Conservation (phyloP, 1,140 invertebrate genomes). For the Adelges cooleyi region DNA sequence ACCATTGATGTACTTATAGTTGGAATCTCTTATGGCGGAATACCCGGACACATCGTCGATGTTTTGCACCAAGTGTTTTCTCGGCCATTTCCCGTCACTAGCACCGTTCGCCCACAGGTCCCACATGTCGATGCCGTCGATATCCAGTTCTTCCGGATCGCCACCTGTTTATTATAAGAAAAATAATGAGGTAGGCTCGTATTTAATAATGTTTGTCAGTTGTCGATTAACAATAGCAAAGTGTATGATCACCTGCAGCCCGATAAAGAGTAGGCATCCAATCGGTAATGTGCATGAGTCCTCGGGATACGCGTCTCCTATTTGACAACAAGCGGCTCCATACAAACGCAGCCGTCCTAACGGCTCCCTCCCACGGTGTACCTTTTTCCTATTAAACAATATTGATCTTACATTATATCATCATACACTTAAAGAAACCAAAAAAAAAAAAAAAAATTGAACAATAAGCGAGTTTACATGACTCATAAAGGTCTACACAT, state of each 20-base stretch:
- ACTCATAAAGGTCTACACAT: not conserved
- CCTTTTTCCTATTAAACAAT: constrained; percentile 22
- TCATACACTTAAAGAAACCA: not conserved
- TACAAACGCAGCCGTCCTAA: constrained; percentile 49
- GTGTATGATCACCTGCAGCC: constrained; percentile 40
- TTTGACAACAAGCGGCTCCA: constrained; percentile 44
- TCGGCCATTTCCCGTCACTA: constrained; percentile 40
- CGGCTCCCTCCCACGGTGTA: constrained; percentile 50
- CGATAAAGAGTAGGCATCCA: constrained; percentile 57
- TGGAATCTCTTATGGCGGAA: not conserved
- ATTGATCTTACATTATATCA: not conserved
- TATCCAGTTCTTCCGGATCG: constrained; percentile 34
- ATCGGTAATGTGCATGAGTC: constrained; percentile 58
- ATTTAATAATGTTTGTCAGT: no score
- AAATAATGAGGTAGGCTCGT: no score
- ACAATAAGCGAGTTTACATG: not conserved
- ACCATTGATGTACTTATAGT: constrained; percentile 9
- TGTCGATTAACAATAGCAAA: no score
- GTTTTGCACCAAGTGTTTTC: constrained; percentile 57
- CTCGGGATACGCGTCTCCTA: constrained; percentile 42
- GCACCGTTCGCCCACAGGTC: constrained; percentile 43
- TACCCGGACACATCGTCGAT: constrained; percentile 52
- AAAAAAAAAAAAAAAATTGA: not conserved
- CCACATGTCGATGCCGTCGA: constrained; percentile 67
- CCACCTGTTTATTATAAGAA: no score